phyloP scores from a whole-genome alignment of 2,888 invertebrate genomes.

The Calameuta idolon region DNA sequence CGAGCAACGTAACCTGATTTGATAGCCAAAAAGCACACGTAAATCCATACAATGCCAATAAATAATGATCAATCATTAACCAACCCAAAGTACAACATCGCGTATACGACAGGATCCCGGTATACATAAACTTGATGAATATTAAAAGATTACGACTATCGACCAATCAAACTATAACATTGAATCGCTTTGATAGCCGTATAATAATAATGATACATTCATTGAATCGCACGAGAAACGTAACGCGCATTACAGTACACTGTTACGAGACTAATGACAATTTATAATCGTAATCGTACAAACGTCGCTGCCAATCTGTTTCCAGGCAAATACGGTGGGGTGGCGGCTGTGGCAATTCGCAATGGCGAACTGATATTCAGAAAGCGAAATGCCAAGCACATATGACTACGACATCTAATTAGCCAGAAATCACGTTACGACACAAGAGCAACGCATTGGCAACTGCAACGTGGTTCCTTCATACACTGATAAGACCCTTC shows the following conservation, averaged over 20 bases:
- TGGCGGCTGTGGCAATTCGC: constrained; percentile 28
- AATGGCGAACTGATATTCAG: constrained; percentile 32
- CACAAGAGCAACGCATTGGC: constrained; percentile 16
- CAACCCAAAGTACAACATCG: not conserved
- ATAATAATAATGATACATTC: not conserved
- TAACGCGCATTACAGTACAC: not conserved
- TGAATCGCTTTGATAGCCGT: not conserved
- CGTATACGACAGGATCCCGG: not conserved
- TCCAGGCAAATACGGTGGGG: not conserved
- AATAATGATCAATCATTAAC: not conserved
- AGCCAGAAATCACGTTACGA: constrained; percentile 21
- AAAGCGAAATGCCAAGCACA: constrained; percentile 33
- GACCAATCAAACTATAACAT: not conserved
- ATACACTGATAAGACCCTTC: not conserved
- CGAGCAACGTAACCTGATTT: not conserved
- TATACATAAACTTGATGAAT: not conserved
- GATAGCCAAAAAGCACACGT: no score
- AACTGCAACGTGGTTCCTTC: constrained; percentile 2
- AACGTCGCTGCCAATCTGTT: not conserved
- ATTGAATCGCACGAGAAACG: not conserved
- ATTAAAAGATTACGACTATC: not conserved
- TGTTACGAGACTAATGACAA: not conserved
- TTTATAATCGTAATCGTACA: not conserved
- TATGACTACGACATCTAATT: constrained; percentile 35
- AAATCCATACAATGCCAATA: no score